These are phyloP conservation scores for Orius laevigatus DNA, from an alignment of 1,140 invertebrate species.

Conservation along the genomic window DNA sequence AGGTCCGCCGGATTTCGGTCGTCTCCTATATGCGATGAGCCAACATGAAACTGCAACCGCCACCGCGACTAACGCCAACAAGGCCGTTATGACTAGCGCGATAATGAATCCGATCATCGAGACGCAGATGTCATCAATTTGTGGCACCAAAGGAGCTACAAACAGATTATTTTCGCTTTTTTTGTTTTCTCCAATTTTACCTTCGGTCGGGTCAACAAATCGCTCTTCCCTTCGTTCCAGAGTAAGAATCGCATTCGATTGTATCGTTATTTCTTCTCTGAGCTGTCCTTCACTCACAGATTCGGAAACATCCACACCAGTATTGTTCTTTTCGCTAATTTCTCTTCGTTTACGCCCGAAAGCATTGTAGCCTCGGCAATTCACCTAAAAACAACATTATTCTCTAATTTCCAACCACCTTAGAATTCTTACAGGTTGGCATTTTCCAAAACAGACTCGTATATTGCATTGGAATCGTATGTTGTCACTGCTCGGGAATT, in stretches of 20 bases:
- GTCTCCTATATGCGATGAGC: slow-evolving; percentile 79
- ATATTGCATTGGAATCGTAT: slow-evolving; percentile 93
- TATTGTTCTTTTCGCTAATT: slow-evolving; percentile 47
- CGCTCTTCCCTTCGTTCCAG: slow-evolving; percentile 65
- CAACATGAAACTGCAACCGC: slow-evolving; percentile 88
- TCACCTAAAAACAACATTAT: slow-evolving; percentile 41
- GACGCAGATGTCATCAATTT: slow-evolving; percentile 75
- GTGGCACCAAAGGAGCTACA: slow-evolving; percentile 45
- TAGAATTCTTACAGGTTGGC: slow-evolving; percentile 64
- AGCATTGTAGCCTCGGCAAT: slow-evolving; percentile 78
- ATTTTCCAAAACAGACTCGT: slow-evolving; percentile 84
- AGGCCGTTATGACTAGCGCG: slow-evolving; percentile 75
- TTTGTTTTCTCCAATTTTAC: slow-evolving; percentile 29
- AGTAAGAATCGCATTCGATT: slow-evolving; percentile 80
- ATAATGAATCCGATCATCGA: slow-evolving; percentile 85
- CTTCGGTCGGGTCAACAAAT: slow-evolving; percentile 46
- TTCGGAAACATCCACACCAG: slow-evolving; percentile 37
- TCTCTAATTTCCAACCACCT: neutral
- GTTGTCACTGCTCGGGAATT: slow-evolving; percentile 88
- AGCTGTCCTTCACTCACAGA: slow-evolving; percentile 59
- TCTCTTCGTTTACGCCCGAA: slow-evolving; percentile 67
- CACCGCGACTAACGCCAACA: slow-evolving; percentile 79
- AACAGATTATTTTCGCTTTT: slow-evolving; percentile 17
- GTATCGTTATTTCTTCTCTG: slow-evolving; percentile 81
- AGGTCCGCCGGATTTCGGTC: slow-evolving; percentile 68